Evolutionary conservation across 2,113 vertebrate species (phyloP).

Genomic region (Anseranas semipalmata): DNA sequence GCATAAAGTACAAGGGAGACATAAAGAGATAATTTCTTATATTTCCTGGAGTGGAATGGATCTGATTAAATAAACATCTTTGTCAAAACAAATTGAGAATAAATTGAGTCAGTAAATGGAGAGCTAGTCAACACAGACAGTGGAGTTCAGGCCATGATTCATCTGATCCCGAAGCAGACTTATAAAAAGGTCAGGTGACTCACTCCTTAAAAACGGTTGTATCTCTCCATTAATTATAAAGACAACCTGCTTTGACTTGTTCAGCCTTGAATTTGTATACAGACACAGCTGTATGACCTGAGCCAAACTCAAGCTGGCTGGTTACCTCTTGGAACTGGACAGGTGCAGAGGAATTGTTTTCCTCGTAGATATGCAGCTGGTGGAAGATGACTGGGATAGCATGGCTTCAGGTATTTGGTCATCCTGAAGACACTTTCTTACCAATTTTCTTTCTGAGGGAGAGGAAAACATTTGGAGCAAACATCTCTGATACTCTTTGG

Average conservation of each 20-base stretch:
- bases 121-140: conserved; percentile 24
- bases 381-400: neutral
- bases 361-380: neutral
- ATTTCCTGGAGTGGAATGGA: neutral
- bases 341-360: neutral
- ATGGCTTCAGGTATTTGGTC: neutral
- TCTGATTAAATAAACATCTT: conserved; percentile 46
- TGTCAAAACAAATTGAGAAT: neutral
- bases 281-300: neutral
- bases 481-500: neutral
- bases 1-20: neutral
- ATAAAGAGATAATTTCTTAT: neutral
- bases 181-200: conserved; percentile 31
- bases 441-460: neutral
- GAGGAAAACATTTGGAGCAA: neutral
- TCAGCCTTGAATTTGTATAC: neutral
- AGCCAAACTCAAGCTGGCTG: neutral
- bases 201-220: neutral
- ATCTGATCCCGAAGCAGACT: conserved; percentile 18
- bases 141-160: conserved; percentile 22
- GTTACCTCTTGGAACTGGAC: neutral
- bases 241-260: neutral
- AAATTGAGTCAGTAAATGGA: conserved; percentile 41
- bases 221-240: conserved; percentile 17
- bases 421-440: neutral